A percentile compares a stretch with the other conserved stretches of the same genome.
phyloP scores from a whole-genome alignment of 2,888 invertebrate species.

The Drosophila subquinaria region DNA sequence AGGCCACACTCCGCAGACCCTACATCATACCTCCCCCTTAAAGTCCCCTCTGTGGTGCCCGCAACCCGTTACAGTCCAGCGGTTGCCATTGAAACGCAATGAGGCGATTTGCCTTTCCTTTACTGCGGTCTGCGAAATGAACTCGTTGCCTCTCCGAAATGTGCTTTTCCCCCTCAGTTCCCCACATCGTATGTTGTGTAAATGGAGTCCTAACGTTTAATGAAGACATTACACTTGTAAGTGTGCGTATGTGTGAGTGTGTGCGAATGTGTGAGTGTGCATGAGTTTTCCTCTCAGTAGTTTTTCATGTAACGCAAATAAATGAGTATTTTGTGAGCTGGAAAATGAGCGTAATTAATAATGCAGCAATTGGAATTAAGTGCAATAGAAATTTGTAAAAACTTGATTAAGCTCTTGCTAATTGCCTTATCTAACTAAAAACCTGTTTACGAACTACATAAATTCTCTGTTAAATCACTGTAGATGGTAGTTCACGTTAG shows the following conservation, averaged over 20 bases:
- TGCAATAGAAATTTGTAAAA: constrained; percentile 35
- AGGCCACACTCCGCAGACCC: not conserved
- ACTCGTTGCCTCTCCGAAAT: constrained; percentile 5
- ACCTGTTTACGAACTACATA: constrained; percentile 1
- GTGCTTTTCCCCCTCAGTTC: not conserved
- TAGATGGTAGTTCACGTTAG: too few species aligned
- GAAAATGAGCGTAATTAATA: constrained; percentile 54
- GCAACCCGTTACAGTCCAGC: constrained; percentile 44
- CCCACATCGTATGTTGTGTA: constrained; percentile 34
- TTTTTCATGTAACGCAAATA: constrained; percentile 51
- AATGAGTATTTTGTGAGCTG: constrained; percentile 47
- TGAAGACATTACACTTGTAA: constrained; percentile 50
- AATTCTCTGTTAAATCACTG: not conserved
- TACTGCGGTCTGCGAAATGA: constrained; percentile 44
- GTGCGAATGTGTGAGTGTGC: constrained; percentile 14
- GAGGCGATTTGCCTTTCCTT: constrained; percentile 49
- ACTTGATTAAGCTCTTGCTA: constrained; percentile 17
- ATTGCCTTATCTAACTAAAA: constrained; percentile 20
- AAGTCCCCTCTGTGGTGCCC: too few species aligned
- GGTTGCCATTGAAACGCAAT: constrained; percentile 61
- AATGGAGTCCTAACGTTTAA: constrained; percentile 58
- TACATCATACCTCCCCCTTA: not conserved
- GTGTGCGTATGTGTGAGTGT: constrained; percentile 14
- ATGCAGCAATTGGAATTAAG: constrained; percentile 33
- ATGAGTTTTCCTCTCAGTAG: constrained; percentile 23